Evolutionary conservation across 2,113 vertebrate species (phyloP).

Genomic region (Glaucidium brasilianum): DNA sequence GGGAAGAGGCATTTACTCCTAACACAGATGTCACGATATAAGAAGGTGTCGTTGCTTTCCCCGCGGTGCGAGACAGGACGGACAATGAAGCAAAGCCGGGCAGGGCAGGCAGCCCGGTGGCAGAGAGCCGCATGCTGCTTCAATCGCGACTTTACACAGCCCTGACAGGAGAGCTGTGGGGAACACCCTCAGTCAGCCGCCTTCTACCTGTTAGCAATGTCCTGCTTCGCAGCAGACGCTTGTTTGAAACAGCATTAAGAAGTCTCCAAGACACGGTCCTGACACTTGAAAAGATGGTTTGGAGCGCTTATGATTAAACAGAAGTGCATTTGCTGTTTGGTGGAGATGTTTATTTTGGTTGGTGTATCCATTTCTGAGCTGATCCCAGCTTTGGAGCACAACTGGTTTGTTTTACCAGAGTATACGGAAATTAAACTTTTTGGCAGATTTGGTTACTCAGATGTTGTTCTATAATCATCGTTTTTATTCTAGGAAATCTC

Average conservation of each 20-base stretch:
- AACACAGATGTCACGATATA: background rate
- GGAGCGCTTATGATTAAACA: constrained; percentile 3
- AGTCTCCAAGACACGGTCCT: background rate
- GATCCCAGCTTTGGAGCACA: constrained; percentile 46
- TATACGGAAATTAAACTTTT: constrained; percentile 66
- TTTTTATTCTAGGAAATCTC: constrained; percentile 76
- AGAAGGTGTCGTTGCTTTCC: background rate
- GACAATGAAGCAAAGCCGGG: background rate
- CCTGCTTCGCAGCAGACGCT: background rate
- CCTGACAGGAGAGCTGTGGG: background rate
- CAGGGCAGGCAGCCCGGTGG: background rate
- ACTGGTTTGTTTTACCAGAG: constrained; percentile 60
- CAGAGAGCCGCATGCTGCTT: background rate
- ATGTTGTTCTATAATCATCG: constrained; percentile 70
- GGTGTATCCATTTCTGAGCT: constrained; percentile 52
- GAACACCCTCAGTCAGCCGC: background rate
- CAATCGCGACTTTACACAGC: background rate
- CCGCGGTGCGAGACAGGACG: background rate
- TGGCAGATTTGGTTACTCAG: constrained; percentile 70
- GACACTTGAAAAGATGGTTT: background rate
- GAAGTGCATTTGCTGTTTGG: constrained; percentile 41
- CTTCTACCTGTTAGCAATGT: background rate
- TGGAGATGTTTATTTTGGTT: constrained; percentile 62
- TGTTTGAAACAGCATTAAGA: background rate
- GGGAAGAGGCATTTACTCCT: background rate